Base-by-base conservation (phyloP, 2,113 vertebrate genomes). In the Carettochelys insculpta region DNA sequence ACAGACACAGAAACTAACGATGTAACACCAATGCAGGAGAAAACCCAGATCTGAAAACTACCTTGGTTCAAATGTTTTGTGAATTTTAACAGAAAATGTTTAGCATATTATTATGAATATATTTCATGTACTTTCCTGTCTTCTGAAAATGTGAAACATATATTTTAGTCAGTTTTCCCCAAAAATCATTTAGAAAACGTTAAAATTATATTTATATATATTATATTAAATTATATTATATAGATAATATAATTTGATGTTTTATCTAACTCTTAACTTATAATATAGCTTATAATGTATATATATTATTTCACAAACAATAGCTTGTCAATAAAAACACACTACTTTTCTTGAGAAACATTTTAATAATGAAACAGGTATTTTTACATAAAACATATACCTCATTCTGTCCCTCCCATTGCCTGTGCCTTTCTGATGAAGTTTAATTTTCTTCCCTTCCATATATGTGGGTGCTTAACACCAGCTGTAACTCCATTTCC, bases 1-100 rank as follows among this genome's bases (percentile, higher is more conserved):
- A 45, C 61, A 77, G n/a, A 78, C 29, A 29, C 0, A 1, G 3
- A 86, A 4, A 4, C 13, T 88, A 25, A 25, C 20, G 45, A 0
- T 19, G 1, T 8, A 77, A 58, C 2, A 80, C 3, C 5, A 88
- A 82, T 61, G 45, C 79, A 76, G 41, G 31, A 38, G 75, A 19
- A 4, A n/a, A 54, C 14, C 1, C 10, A 5, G 8, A 2, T 54
- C 14, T 17, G 38, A 82, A 2, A 3, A 52, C 45, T 80, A 50
- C 71, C 51, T 3, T 43, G 5, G 71, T 93, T 78, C 38, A 51
- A 1, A 77, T 50, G 11, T 50, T 19, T 17, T 38, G 22, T 34
- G 14, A 61, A 34, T 34, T 61, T 87, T 86, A 25, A 10, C 11
- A 80, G n/a, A 90, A 80, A 91, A 50, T 50, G 38, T 48, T 47